Evolutionary conservation across 2,113 vertebrate genomes (phyloP).

Genomic region (Elephantulus edwardii): DNA sequence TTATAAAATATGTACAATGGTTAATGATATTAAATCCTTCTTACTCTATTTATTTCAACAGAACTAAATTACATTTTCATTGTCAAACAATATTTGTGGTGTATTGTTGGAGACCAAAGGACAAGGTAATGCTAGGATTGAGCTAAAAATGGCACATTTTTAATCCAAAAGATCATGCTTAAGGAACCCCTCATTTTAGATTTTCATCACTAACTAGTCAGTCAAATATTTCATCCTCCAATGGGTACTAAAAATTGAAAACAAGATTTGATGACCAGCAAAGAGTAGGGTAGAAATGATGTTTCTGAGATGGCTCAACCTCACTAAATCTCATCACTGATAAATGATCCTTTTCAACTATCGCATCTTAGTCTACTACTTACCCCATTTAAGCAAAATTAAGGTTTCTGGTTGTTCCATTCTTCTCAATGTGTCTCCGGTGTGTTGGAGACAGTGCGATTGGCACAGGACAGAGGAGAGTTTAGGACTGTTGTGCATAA

Average conservation of each 20-base stretch:
- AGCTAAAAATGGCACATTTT: slow-evolving; percentile 31
- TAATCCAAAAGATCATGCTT: slow-evolving; percentile 29
- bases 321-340: too few relatives aligned
- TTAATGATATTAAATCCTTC: background rate
- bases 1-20: background rate
- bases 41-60: background rate
- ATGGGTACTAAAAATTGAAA: slow-evolving; percentile 41
- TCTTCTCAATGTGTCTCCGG: too few relatives aligned
- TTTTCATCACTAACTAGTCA: slow-evolving; percentile 50
- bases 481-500: too few relatives aligned
- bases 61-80: slow-evolving; percentile 4
- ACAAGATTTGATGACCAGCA: slow-evolving; percentile 12
- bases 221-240: slow-evolving; percentile 31
- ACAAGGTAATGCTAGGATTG: background rate
- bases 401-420: too few relatives aligned
- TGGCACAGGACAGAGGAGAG: too few relatives aligned
- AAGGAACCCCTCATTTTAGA: background rate
- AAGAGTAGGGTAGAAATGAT: background rate
- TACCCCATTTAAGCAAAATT: too few relatives aligned
- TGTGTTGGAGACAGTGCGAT: too few relatives aligned
- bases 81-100: background rate
- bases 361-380: too few relatives aligned
- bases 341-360: too few relatives aligned
- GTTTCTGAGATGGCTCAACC: background rate
- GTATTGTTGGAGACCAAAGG: slow-evolving; percentile 21